A percentile compares a stretch with the other conserved stretches of the same genome.
Conservation (phyloP, 2,888 invertebrate genomes). For the Dolichopus griseipennis region DNA sequence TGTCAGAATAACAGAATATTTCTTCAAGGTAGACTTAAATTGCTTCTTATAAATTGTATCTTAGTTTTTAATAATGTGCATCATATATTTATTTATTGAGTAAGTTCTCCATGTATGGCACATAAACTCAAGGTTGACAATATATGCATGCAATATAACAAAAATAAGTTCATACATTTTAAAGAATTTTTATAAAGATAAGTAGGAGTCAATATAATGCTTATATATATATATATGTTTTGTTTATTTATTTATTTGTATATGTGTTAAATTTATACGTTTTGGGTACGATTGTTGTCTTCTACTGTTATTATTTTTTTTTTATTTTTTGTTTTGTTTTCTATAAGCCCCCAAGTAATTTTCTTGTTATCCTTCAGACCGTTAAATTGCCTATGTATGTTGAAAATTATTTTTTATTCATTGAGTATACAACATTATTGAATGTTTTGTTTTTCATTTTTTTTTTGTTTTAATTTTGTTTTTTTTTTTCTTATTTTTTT, state of each 20-base stretch:
- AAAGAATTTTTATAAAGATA: background rate
- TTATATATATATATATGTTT: background rate
- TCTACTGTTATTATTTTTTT: too few relatives aligned
- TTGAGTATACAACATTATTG: background rate
- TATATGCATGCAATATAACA: too few relatives aligned
- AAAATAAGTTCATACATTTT: too few relatives aligned
- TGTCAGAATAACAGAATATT: too few relatives aligned
- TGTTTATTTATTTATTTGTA: background rate
- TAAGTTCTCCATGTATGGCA: too few relatives aligned
- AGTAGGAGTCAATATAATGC: background rate
- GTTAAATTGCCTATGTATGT: conserved; percentile 6
- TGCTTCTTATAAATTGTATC: too few relatives aligned
- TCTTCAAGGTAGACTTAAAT: too few relatives aligned
- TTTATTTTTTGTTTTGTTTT: too few relatives aligned
- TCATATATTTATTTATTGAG: too few relatives aligned
- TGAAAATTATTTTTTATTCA: background rate
- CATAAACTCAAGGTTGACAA: too few relatives aligned
- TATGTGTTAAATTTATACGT: background rate
- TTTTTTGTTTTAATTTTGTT: background rate
- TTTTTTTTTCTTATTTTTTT: background rate
- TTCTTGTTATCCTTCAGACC: background rate
- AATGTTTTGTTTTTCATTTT: background rate
- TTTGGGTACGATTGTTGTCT: too few relatives aligned
- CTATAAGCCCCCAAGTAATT: background rate
- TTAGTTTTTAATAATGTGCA: too few relatives aligned